Base-by-base conservation (phyloP, 2,113 vertebrate species). In the Pimephales promelas region DNA sequence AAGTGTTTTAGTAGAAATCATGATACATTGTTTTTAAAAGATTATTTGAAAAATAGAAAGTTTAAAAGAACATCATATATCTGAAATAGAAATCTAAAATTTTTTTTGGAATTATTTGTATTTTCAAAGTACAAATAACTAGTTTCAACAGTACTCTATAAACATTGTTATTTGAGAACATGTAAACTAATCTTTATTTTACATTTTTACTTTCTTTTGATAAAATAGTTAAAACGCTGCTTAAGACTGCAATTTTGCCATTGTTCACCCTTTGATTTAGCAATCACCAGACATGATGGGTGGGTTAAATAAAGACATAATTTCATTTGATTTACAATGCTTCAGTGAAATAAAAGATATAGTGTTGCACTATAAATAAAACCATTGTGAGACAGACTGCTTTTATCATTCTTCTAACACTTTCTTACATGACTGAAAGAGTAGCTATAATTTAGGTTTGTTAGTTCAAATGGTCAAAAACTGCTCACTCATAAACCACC, bases 321-420 rank as follows among this genome's bases (percentile, higher is more conserved):
- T 28, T 52, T 54, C 45, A 64, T 31, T 22, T 76, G 28, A 57
- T 62, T 62, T 52, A n/a, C 22, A 28, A 62, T 49, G 45, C 72
- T 45, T 76, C 24, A 20, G 18, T 52, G 13, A 34, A 72, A 68
- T 57, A 80, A 86, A 68, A 85, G 10, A 11, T 54, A 2, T 57
- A 68, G 62, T 26, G 61, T 72, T 82, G 74, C 74, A 87, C 86
- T 88, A 84, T 78, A 78, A 78, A 78, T 18, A 36, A 83, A 85
- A 70, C 26, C 28, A 4, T 8, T 28, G 26, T 40, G n/a, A 43
- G 28, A 52, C 49, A 68, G 40, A 24, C 80, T 70, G 45, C 14
- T 84, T 56, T 81, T 22, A 81, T 88, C 78, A 76, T 59, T 40
- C 57, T 66, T 40, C 57, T 47, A 80, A 82, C 82, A 52, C 52